Base-by-base conservation (phyloP, 2,888 invertebrate species). In the Euphydryas editha region DNA sequence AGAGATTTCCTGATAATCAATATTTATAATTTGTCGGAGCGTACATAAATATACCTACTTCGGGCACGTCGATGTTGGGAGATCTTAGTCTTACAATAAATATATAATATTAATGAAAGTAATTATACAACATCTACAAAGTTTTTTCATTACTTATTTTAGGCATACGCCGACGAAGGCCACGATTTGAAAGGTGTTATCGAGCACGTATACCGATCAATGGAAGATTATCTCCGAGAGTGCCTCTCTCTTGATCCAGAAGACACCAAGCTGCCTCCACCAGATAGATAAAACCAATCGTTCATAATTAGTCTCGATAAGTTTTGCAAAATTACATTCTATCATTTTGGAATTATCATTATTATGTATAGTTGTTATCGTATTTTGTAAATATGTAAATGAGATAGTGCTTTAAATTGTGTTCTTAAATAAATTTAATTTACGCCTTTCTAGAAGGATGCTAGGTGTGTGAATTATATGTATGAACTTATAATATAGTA, bases 161-260 rank as follows among this genome's bases (percentile, higher is more conserved):
- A 98, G 98, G 96, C 97, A 75, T 98, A 98, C 86, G 97, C 98
- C 59, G 97, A 98, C 86, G 97, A 98, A 91, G 97, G 97, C 70
- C 98, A 98, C 88, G 95, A 96, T 76, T 92, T 98, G 71, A 93
- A 93, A 75, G 97, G 97, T 66, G 98, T 97, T 72, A 94, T 97
- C 80, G 97, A 97, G 85, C 98, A 98, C 93, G 96, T 98, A 76
- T 98, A 98, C 91, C 95, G 96, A 81, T 97, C 97, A 77, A 97
- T 98, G 97, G 98, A 98, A 93, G 96, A 97, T 92, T 98, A 96
- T 93, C 95, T 98, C 87, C 95, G 96, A 86, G 96, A 97, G 94
- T 97, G 97, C 94, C 96, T 97, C 93, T 96, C 96, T 87, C 94
- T 97, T 88, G 97, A 97, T 92, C 95, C 96, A 68, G 95, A 95